phyloP scores from a whole-genome alignment of 2,888 invertebrate genomes.

The Maniola hyperantus region DNA sequence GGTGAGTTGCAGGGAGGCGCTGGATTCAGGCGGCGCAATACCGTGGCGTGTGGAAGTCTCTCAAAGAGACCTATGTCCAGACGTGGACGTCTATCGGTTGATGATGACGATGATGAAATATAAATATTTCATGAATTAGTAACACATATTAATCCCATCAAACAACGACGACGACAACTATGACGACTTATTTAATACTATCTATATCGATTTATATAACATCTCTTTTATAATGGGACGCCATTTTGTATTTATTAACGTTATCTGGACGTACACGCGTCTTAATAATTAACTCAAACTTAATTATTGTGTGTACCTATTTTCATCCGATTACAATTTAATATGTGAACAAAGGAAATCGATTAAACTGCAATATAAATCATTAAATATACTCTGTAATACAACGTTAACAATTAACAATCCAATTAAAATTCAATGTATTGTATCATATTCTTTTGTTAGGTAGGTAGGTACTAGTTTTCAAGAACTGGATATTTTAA shows the following conservation, averaged over 20 bases:
- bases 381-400: background rate
- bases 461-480: background rate
- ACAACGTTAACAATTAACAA: background rate
- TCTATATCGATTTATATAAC: background rate
- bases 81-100: no score
- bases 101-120: no score
- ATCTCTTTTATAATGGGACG: constrained; percentile 7
- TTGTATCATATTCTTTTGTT: background rate
- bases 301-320: constrained; percentile 10
- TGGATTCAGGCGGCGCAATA: no score
- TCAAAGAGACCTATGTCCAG: no score
- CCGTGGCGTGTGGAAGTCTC: no score
- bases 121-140: no score
- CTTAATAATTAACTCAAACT: constrained; percentile 20
- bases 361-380: constrained; percentile 6
- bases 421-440: background rate
- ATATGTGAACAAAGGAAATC: constrained; percentile 22
- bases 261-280: constrained; percentile 28
- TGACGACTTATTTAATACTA: background rate
- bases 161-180: no score
- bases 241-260: constrained; percentile 21
- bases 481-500: background rate
- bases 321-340: constrained; percentile 15
- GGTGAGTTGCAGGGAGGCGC: no score
- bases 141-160: no score